A percentile compares a stretch with the other conserved stretches of the same genome.
Evolutionary conservation across 2,797 vertebrate species (phyloP).

Genomic region (Ctenopoma kingsleyae): DNA sequence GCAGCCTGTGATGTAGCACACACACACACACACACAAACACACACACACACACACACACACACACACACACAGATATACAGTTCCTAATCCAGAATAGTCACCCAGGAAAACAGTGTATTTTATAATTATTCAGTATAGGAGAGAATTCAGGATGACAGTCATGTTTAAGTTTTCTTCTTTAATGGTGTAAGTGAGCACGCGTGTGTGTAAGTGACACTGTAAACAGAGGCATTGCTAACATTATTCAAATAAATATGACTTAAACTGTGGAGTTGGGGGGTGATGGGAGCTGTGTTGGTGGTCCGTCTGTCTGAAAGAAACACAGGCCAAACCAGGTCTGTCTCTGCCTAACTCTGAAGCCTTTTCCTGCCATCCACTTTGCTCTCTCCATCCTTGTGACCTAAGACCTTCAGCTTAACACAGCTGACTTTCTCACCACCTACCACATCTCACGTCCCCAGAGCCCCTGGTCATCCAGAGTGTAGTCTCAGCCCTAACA

Average conservation of each 20-base stretch:
- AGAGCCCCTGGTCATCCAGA: conserved; percentile 52
- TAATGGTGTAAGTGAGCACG: too few relatives aligned
- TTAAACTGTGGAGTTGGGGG: not conserved
- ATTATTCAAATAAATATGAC: not conserved
- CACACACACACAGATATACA: conserved; percentile 47
- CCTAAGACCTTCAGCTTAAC: conserved; percentile 68
- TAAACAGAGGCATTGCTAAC: not conserved
- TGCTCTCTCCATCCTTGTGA: conserved; percentile 34
- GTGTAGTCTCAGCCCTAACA: conserved; percentile 53
- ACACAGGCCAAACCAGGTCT: conserved; percentile 15
- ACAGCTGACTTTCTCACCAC: conserved; percentile 58
- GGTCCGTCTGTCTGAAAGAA: conserved; percentile 28
- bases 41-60: conserved; percentile 48
- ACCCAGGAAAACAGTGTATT: conserved; percentile 3
- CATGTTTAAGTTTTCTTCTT: not conserved
- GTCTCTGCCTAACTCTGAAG: conserved; percentile 13
- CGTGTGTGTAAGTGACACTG: not conserved
- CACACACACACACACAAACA: conserved; percentile 52
- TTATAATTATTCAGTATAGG: conserved; percentile 22
- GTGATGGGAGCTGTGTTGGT: conserved; percentile 9
- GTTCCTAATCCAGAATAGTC: conserved; percentile 19
- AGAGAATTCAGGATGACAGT: not conserved
- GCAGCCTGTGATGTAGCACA: conserved; percentile 68
- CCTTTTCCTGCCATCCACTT: conserved; percentile 27
- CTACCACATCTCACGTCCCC: conserved; percentile 50